Percentiles rank a stretch among this genome's conserved stretches.
Conservation (phyloP, 2,888 invertebrate genomes). For the Cephus rjabovi region DNA sequence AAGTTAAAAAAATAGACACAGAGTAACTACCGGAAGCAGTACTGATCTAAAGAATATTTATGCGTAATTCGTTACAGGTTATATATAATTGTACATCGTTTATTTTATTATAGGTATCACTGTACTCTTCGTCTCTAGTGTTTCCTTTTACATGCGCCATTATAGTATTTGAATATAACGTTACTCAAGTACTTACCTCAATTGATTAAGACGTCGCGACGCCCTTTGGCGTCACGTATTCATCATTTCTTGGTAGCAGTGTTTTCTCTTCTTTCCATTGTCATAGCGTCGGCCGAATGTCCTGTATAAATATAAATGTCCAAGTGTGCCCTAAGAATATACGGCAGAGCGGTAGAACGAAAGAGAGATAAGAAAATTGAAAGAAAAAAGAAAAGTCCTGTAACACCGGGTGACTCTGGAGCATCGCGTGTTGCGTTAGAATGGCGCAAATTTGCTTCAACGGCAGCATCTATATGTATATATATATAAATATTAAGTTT, state of each 20-base stretch:
- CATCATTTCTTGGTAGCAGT: background rate
- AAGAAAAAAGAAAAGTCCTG: background rate
- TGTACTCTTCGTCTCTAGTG: too few species aligned
- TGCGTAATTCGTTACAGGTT: background rate
- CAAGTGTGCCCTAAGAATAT: too few species aligned
- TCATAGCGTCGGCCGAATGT: background rate
- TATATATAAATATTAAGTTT: conserved; percentile 19
- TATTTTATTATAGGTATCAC: too few species aligned
- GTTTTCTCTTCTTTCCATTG: background rate
- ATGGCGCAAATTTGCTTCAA: background rate
- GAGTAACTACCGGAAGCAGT: background rate
- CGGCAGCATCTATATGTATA: conserved; percentile 4
- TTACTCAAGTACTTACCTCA: conserved; percentile 3
- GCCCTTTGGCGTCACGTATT: background rate
- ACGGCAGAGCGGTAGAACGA: too few species aligned
- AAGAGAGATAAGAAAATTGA: too few species aligned
- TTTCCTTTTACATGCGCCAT: too few species aligned
- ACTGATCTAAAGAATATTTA: background rate
- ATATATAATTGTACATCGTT: background rate
- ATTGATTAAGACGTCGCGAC: background rate
- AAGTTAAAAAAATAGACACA: too few species aligned
- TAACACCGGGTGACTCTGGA: background rate
- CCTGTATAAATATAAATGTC: background rate
- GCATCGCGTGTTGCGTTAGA: background rate
- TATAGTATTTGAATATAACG: background rate